Evolutionary conservation across 2,113 vertebrate genomes (phyloP).

Genomic region (Castor canadensis): DNA sequence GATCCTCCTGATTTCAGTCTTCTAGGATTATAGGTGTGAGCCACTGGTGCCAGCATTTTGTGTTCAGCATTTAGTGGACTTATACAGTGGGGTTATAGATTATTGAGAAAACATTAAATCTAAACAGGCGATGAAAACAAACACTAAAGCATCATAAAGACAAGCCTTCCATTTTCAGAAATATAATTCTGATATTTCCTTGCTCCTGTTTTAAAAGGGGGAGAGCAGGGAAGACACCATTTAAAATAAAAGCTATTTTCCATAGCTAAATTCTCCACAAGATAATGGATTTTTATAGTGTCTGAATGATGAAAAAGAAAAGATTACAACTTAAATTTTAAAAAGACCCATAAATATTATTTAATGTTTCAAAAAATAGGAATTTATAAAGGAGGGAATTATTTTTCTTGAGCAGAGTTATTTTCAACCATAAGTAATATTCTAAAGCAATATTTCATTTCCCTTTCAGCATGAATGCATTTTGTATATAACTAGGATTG

Average conservation of each 20-base stretch:
- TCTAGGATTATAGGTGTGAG: no score
- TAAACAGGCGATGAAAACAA: not conserved
- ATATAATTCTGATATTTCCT: not conserved
- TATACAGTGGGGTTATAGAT: not conserved
- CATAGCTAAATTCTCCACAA: not conserved
- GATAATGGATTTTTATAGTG: not conserved
- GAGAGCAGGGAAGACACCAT: not conserved
- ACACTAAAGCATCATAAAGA: not conserved
- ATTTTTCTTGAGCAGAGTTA: not conserved
- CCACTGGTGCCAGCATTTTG: not conserved
- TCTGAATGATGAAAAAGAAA: not conserved
- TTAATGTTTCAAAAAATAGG: not conserved
- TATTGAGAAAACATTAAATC: not conserved
- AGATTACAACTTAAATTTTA: not conserved
- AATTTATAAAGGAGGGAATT: not conserved
- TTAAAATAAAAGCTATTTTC: constrained; percentile 37
- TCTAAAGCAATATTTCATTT: not conserved
- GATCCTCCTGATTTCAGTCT: no score
- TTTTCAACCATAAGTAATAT: not conserved
- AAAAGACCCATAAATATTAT: not conserved
- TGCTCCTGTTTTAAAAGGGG: not conserved
- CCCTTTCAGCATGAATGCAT: not conserved
- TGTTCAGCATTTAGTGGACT: not conserved
- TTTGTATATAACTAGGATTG: not conserved
- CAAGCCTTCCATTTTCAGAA: not conserved